These are phyloP conservation scores for Glaucidium brasilianum DNA, from an alignment of 2,113 vertebrate genomes.

Conservation along the genomic window DNA sequence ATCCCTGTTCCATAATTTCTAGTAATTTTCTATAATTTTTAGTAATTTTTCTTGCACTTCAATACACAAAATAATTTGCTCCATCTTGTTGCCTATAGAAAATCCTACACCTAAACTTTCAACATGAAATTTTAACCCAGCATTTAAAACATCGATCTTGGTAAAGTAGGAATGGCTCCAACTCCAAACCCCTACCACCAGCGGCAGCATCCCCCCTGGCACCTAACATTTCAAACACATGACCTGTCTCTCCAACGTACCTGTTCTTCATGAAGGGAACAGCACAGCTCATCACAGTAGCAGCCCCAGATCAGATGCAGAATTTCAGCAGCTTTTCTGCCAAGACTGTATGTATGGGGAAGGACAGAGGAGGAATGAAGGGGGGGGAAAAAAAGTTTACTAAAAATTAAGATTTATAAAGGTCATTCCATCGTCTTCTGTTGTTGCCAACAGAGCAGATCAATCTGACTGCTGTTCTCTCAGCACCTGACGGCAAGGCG, in stretches of 20 bases:
- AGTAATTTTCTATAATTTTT: no score
- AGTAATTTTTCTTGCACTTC: background rate
- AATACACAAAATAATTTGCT: background rate
- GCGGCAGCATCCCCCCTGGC: rapidly evolving
- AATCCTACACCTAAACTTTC: background rate
- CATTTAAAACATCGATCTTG: rapidly evolving
- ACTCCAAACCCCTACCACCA: rapidly evolving
- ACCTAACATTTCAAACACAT: rapidly evolving
- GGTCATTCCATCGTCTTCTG: background rate
- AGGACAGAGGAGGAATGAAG: background rate
- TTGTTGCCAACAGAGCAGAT: background rate
- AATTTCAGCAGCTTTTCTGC: background rate
- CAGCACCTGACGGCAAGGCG: background rate
- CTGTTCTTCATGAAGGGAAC: background rate
- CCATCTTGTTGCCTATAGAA: background rate
- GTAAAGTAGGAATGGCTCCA: background rate
- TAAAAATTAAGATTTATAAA: background rate
- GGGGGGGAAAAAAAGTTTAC: background rate
- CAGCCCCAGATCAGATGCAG: background rate
- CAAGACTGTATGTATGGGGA: background rate
- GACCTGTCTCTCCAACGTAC: background rate
- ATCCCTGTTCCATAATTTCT: background rate
- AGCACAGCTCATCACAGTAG: background rate
- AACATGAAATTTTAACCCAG: background rate
- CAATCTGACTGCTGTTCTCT: background rate